These are phyloP conservation scores for Crenichthys baileyi DNA, from an alignment of 2,797 vertebrate species.

Conservation along the genomic window DNA sequence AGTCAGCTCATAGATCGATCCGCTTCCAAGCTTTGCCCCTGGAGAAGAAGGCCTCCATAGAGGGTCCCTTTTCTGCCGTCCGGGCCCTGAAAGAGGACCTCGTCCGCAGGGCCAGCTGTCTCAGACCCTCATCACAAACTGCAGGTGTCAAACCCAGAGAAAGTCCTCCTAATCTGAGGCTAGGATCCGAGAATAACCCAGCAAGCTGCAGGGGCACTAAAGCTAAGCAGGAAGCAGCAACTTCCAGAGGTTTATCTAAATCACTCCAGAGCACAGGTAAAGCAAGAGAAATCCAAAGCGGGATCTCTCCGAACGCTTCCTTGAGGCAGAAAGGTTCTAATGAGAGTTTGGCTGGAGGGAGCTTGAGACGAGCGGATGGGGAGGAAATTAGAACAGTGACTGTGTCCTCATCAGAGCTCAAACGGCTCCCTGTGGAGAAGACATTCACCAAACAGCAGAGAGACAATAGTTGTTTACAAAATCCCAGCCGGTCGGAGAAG, in stretches of 20 bases:
- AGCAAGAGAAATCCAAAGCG: conserved; percentile 19
- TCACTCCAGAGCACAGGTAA: conserved; percentile 33
- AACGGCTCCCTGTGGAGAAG: not conserved
- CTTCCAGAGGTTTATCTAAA: conserved; percentile 28
- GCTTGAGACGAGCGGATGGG: conserved; percentile 13
- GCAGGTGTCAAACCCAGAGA: conserved; percentile 15
- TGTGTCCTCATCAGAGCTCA: conserved; percentile 17
- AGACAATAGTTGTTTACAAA: not conserved
- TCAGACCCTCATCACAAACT: conserved; percentile 17
- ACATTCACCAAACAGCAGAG: conserved; percentile 12
- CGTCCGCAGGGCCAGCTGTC: not conserved
- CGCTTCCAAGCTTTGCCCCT: conserved; percentile 24
- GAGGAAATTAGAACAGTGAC: conserved; percentile 18
- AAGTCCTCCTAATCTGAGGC: conserved; percentile 24
- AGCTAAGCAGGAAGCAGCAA: conserved; percentile 15
- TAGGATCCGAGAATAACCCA: conserved; percentile 9
- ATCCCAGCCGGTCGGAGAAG: not conserved
- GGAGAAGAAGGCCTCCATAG: conserved; percentile 13
- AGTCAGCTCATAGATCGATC: conserved; percentile 49
- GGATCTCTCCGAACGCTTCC: conserved; percentile 15
- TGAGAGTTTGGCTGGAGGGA: not conserved
- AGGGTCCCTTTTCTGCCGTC: conserved; percentile 65
- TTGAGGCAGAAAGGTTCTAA: conserved; percentile 1
- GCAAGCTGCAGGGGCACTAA: conserved; percentile 1
- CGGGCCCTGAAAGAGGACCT: conserved; percentile 56